phyloP scores from a whole-genome alignment of 2,797 vertebrate species.

The Typhlichthys subterraneus region DNA sequence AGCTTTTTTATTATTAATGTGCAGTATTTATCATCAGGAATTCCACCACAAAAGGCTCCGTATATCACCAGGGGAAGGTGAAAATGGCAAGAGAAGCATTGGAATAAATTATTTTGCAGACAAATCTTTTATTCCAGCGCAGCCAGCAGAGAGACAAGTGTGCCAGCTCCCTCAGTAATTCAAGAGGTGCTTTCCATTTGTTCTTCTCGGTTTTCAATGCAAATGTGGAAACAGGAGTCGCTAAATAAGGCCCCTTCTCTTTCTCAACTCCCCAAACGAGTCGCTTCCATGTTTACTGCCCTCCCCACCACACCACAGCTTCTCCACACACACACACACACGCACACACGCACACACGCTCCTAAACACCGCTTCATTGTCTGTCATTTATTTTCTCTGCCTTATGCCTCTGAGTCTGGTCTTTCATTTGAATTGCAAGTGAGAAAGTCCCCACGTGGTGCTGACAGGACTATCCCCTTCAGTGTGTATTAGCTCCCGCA shows the following conservation, averaged over 20 bases:
- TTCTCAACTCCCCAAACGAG: conserved; percentile 36
- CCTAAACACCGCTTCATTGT: conserved; percentile 66
- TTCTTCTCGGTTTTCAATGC: conserved; percentile 74
- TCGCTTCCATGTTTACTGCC: conserved; percentile 6
- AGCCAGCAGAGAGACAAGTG: conserved; percentile 72
- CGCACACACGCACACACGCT: conserved; percentile 23
- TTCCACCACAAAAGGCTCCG: conserved; percentile 66
- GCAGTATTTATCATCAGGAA: conserved; percentile 75
- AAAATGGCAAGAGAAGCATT: conserved; percentile 67
- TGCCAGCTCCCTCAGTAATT: conserved; percentile 81
- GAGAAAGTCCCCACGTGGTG: conserved; percentile 56
- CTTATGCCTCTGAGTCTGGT: conserved; percentile 39
- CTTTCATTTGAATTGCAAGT: conserved; percentile 68
- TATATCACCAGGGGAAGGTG: conserved; percentile 63
- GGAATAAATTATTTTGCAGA: conserved; percentile 75
- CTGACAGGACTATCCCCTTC: conserved; percentile 41
- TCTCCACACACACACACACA: conserved; percentile 12
- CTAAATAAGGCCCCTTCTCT: conserved; percentile 72
- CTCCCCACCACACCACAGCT: neutral
- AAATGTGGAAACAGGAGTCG: conserved; percentile 73
- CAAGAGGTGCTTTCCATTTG: conserved; percentile 76
- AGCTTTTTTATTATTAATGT: conserved; percentile 68
- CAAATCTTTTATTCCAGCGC: conserved; percentile 75
- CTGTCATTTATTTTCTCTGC: conserved; percentile 64
- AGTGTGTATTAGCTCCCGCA: conserved; percentile 71